These are phyloP conservation scores for Vicugna pacos DNA, from an alignment of 2,113 vertebrate genomes.

Conservation along the genomic window DNA sequence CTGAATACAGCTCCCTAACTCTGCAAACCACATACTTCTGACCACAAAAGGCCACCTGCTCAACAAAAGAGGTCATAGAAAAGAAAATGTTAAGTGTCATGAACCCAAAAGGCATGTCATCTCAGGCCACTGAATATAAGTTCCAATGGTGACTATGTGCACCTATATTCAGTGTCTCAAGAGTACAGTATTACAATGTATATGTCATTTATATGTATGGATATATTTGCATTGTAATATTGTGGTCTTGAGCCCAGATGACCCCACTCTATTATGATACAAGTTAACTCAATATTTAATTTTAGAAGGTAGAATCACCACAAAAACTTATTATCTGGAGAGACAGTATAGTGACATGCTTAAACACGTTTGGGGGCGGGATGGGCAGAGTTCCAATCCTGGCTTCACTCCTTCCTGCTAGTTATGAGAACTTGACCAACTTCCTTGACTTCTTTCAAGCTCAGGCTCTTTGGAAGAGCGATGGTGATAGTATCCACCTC, in stretches of 20 bases:
- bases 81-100: not conserved
- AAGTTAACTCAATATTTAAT: not conserved
- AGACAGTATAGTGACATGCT: not conserved
- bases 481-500: not conserved
- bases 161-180: not conserved
- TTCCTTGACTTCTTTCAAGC: not conserved
- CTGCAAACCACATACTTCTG: not conserved
- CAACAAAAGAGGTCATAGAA: not conserved
- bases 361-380: not conserved
- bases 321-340: not conserved
- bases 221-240: not conserved
- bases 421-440: not conserved
- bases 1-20: not conserved
- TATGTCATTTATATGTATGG: not conserved
- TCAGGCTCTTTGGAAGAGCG: not conserved
- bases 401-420: not conserved
- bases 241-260: not conserved
- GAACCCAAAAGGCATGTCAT: not conserved
- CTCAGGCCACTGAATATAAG: not conserved
- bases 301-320: not conserved
- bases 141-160: not conserved
- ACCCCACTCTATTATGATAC: not conserved
- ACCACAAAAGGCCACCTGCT: not conserved
- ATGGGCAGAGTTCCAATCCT: not conserved
- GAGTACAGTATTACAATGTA: not conserved